Evolutionary conservation across 2,113 vertebrate genomes (phyloP), one percentile per base, ranked within the genome.

Genomic region (Amia ocellicauda): DNA sequence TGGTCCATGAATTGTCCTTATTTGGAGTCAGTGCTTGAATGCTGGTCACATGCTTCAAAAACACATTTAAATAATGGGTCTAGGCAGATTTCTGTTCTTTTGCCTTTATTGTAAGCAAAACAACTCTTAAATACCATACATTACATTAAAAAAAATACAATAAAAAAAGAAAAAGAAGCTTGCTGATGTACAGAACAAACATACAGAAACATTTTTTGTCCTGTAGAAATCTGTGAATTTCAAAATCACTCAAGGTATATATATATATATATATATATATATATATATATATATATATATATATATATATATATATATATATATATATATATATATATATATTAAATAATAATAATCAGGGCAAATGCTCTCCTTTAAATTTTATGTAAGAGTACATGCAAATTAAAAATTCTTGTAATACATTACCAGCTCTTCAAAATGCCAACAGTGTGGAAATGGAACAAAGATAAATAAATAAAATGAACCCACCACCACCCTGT

Each of bases 371-470:
- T 69, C 64, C 70, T 51, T 31, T 78, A 79, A 74, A 79, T 80
- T 77, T 53, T 78, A 64, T 82, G 81, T 67, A 80, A 74, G 83
- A 83, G 82, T 61, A 73, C 80, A 84, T 84, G 79, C 82, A 79
- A 78, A 77, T 69, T 22, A 64, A 80, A 80, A 82, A 78, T 78
- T 78, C 69, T 78, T n/a, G 45, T 17, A 78, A 80, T 75, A 68
- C 69, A 69, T 67, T 67, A 71, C 71, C 74, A 68, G 28, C 75
- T 77, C 74, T 73, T 58, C 66, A 80, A 80, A 79, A 66, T 77
- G 71, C 73, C 51, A 66, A 53, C 50, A 58, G 75, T 23, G 28
- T 24, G 40, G 9, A 24, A 68, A 36, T 70, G 43, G 67, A 69
- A 77, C 58, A 60, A 73, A 67, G 73, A 73, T 68, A 82, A 80